Conservation (phyloP, 1,140 invertebrate species). For the Micrasema longulum region DNA sequence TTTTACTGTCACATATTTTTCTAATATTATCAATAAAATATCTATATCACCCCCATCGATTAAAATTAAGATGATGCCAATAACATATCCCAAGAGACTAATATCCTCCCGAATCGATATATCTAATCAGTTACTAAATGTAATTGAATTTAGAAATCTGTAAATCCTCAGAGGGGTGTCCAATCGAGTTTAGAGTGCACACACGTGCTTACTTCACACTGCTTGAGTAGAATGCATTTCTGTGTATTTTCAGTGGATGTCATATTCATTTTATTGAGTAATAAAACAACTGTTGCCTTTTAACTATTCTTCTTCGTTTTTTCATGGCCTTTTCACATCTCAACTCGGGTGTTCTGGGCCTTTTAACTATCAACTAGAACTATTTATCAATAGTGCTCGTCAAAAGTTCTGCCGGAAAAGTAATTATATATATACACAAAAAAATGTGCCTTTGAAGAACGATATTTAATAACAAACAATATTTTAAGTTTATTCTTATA, state of each 20-base stretch:
- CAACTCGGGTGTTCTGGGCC: too few relatives aligned
- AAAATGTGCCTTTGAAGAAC: too few relatives aligned
- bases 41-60: too few relatives aligned
- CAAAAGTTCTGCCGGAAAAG: too few relatives aligned
- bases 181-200: slow-evolving; percentile 7
- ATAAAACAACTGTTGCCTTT: neutral
- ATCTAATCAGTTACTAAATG: slow-evolving; percentile 14
- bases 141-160: slow-evolving; percentile 30
- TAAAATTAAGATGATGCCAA: too few relatives aligned
- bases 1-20: neutral
- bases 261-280: neutral
- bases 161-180: slow-evolving; percentile 4
- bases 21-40: neutral
- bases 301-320: neutral
- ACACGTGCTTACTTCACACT: slow-evolving; percentile 12
- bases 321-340: too few relatives aligned
- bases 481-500: too few relatives aligned
- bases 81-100: slow-evolving; percentile 1
- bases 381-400: neutral
- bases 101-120: slow-evolving; percentile 1
- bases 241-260: neutral
- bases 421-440: too few relatives aligned
- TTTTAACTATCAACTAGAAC: neutral
- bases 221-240: neutral
- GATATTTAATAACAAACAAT: too few relatives aligned